Percentiles rank a stretch among this genome's conserved stretches.
phyloP scores from a whole-genome alignment of 2,797 vertebrate species.

The Muraenolepis orangiensis region DNA sequence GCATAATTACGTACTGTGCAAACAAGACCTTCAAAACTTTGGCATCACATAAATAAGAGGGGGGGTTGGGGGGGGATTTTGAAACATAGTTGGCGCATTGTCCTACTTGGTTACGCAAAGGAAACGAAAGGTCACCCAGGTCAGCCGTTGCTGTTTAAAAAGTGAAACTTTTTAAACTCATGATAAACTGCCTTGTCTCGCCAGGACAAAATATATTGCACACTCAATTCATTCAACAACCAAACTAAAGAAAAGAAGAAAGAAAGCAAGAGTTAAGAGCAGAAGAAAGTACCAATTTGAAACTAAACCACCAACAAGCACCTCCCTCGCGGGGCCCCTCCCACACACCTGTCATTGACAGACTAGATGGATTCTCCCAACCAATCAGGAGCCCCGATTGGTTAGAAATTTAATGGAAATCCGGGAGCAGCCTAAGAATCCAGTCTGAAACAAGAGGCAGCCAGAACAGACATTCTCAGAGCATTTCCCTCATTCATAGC shows the following conservation, averaged over 20 bases:
- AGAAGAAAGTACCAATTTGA: neutral
- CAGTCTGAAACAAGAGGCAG: neutral
- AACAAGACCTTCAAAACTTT: constrained; percentile 34
- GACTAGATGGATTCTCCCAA: neutral
- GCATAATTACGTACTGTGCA: constrained; percentile 65
- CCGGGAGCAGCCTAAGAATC: no score
- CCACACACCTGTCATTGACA: neutral
- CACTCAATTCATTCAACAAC: neutral
- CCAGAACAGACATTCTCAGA: neutral
- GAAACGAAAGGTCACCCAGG: no score
- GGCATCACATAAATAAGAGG: neutral
- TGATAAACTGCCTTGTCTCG: no score
- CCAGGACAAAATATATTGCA: neutral
- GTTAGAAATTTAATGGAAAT: no score
- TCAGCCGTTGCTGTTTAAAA: neutral
- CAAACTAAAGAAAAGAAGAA: neutral
- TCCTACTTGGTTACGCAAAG: neutral
- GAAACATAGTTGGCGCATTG: neutral
- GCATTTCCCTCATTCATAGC: neutral
- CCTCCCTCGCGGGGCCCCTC: neutral
- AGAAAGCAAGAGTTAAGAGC: neutral
- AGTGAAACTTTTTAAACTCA: no score
- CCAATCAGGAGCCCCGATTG: neutral
- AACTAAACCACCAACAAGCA: no score
- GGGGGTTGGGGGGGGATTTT: neutral